Evolutionary conservation across 2,888 invertebrate genomes (phyloP).

Genomic region (Campoplex nolae): DNA sequence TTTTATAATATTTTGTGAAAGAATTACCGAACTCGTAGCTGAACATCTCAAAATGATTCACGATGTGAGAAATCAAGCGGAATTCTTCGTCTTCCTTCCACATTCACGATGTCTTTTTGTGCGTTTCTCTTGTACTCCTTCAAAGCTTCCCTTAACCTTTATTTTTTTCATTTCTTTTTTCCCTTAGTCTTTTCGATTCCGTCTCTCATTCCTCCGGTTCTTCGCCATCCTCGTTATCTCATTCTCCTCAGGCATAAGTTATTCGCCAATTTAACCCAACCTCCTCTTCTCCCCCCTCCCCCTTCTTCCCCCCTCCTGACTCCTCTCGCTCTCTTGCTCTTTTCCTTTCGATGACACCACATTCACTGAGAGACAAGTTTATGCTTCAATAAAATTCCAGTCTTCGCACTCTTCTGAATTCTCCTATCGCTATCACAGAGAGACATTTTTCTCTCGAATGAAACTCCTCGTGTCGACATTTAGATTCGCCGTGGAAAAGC

Average conservation of each 20-base stretch:
- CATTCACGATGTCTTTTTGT: background rate
- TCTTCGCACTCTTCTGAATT: constrained; percentile 22
- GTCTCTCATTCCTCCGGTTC: constrained; percentile 16
- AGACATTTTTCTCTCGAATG: constrained; percentile 17
- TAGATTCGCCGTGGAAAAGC: constrained; percentile 8
- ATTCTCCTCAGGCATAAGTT: constrained; percentile 70
- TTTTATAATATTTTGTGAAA: constrained; percentile 33
- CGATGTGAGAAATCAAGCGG: constrained; percentile 71
- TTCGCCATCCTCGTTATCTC: constrained; percentile 65
- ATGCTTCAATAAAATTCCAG: constrained; percentile 70
- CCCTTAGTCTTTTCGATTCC: constrained; percentile 34
- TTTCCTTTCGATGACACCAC: constrained; percentile 29
- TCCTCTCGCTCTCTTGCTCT: background rate
- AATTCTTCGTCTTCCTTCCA: constrained; percentile 53
- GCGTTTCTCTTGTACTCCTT: constrained; percentile 9
- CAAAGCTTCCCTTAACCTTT: constrained; percentile 15
- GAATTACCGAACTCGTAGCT: constrained; percentile 45
- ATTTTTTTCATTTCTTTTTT: constrained; percentile 39
- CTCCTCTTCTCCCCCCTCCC: constrained; percentile 18
- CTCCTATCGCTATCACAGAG: constrained; percentile 42
- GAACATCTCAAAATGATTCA: constrained; percentile 66
- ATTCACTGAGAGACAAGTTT: constrained; percentile 59
- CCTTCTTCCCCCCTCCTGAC: background rate
- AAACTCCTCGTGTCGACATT: constrained; percentile 12
- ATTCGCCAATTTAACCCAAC: constrained; percentile 70